Conservation (phyloP, 2,888 invertebrate species). For the Atrina japonica region DNA sequence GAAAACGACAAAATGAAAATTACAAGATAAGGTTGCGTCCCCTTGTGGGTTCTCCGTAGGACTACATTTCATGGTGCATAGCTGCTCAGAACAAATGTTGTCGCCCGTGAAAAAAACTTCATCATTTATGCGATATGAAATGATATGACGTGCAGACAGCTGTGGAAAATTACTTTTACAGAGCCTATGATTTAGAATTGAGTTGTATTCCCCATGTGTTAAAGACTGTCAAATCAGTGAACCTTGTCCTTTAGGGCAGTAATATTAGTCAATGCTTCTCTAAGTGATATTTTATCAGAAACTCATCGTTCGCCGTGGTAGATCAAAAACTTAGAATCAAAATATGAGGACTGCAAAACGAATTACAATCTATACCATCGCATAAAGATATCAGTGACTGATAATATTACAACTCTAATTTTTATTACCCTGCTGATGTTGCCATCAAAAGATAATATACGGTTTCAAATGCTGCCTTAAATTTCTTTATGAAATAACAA, state of each 20-base stretch:
- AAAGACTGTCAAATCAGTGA: conserved; percentile 25
- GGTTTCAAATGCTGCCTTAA: too few relatives aligned
- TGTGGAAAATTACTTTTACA: conserved; percentile 29
- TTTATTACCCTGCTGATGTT: not conserved
- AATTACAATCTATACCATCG: not conserved
- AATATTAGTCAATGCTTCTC: conserved; percentile 31
- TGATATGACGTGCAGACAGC: conserved; percentile 26
- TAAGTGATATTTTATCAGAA: conserved; percentile 16
- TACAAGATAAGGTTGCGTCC: not conserved
- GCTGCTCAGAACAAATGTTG: not conserved
- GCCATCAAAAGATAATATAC: too few relatives aligned
- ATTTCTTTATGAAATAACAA: too few relatives aligned
- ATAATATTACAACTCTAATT: conserved; percentile 3
- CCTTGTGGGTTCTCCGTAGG: conserved; percentile 1
- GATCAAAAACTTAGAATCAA: not conserved
- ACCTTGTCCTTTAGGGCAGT: conserved; percentile 17
- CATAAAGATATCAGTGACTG: conserved; percentile 1
- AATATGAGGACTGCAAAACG: not conserved
- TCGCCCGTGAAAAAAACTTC: conserved; percentile 4
- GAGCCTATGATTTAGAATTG: conserved; percentile 32
- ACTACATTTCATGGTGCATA: conserved; percentile 3
- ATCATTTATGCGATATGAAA: conserved; percentile 3
- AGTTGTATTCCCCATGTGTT: conserved; percentile 22
- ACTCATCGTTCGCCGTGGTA: not conserved
- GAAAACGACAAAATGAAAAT: not conserved